A percentile compares a stretch with the other conserved stretches of the same genome.
These are phyloP conservation scores for Aromia moschata DNA, from an alignment of 2,888 invertebrate genomes.

Conservation along the genomic window DNA sequence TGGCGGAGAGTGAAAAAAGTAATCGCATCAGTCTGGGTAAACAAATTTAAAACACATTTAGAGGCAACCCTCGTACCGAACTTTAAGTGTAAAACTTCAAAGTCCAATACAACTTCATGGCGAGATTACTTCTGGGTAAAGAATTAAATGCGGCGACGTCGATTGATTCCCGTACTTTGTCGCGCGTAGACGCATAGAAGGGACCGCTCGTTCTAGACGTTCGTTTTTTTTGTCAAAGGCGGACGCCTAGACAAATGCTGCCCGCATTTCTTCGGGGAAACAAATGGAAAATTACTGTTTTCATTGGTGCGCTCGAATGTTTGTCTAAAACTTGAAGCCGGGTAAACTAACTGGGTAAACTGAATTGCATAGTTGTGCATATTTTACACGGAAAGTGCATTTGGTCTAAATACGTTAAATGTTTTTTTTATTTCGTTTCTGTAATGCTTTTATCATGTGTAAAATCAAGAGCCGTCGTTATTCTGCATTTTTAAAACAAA, in stretches of 20 bases:
- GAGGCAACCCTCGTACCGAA: slow-evolving; percentile 36
- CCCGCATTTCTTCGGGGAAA: slow-evolving; percentile 28
- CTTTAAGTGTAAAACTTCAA: slow-evolving; percentile 39
- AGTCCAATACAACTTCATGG: slow-evolving; percentile 49
- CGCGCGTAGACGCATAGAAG: slow-evolving; percentile 10
- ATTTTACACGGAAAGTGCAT: slow-evolving; percentile 34
- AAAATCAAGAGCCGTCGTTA: too few species aligned
- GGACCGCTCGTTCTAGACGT: slow-evolving; percentile 13
- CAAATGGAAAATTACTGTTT: slow-evolving; percentile 27
- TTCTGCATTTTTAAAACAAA: too few species aligned
- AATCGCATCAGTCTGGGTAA: slow-evolving; percentile 46
- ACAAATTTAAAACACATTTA: slow-evolving; percentile 45
- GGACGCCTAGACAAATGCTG: slow-evolving; percentile 30
- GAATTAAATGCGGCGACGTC: slow-evolving; percentile 39
- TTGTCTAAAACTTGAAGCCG: slow-evolving; percentile 21
- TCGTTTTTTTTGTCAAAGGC: slow-evolving; percentile 19
- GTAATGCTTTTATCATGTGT: slow-evolving; percentile 6
- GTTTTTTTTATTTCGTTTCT: neutral
- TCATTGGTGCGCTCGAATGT: slow-evolving; percentile 20
- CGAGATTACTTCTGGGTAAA: slow-evolving; percentile 40
- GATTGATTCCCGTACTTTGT: slow-evolving; percentile 43
- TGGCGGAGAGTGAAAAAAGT: slow-evolving; percentile 35
- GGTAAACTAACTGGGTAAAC: slow-evolving; percentile 8
- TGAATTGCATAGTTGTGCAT: slow-evolving; percentile 25
- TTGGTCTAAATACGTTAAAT: slow-evolving; percentile 28